Evolutionary conservation across 1,140 invertebrate species (phyloP).

Genomic region (Caenorhabditis inopinata): DNA sequence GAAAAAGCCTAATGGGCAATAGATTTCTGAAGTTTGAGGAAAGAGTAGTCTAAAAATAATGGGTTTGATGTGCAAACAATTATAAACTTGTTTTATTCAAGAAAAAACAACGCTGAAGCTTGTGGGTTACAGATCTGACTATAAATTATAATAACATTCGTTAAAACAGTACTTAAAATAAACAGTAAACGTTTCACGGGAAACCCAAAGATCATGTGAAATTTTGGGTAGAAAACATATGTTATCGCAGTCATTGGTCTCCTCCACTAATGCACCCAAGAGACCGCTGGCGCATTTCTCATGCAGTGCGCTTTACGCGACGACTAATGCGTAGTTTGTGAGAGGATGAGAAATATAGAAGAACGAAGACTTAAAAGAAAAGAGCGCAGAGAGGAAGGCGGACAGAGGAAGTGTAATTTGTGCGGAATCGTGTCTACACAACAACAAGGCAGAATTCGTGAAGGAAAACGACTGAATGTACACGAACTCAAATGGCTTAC

Average conservation of each 20-base stretch:
- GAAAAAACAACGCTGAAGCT: background rate
- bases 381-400: background rate
- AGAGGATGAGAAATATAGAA: background rate
- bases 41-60: background rate
- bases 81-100: background rate
- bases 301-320: background rate
- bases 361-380: background rate
- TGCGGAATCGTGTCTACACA: conserved; percentile 5
- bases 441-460: background rate
- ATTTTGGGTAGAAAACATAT: background rate
- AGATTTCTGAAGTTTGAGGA: background rate
- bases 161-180: no score
- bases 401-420: background rate
- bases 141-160: no score
- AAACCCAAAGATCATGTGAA: conserved; percentile 27
- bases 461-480: background rate
- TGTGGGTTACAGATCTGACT: no score
- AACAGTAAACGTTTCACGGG: background rate
- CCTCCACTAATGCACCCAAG: background rate
- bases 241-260: background rate
- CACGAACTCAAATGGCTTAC: no score
- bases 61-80: background rate
- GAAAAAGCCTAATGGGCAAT: background rate
- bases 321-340: background rate
- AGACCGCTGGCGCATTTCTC: background rate